Percentiles rank a stretch among this genome's conserved stretches.
Evolutionary conservation across 2,113 vertebrate species (phyloP).

Genomic region (Pygoscelis adeliae): DNA sequence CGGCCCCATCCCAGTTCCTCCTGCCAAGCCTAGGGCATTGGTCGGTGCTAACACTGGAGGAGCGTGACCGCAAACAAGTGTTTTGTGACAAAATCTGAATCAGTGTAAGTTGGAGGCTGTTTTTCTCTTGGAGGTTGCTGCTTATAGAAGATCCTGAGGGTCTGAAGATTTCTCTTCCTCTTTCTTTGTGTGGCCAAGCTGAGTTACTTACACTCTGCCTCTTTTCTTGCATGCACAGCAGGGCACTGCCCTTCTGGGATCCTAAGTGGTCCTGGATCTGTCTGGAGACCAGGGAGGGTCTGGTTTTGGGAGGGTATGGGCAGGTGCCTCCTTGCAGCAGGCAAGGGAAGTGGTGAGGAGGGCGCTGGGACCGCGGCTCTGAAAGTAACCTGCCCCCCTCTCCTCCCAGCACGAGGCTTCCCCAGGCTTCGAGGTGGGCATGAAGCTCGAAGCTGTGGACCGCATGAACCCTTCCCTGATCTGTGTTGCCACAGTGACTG

Average conservation of each 20-base stretch:
- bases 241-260: background rate
- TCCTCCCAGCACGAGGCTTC: conserved; percentile 78
- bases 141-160: background rate
- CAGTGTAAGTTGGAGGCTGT: background rate
- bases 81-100: background rate
- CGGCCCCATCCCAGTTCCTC: background rate
- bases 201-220: background rate
- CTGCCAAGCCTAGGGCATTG: background rate
- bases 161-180: background rate
- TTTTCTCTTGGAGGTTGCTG: background rate
- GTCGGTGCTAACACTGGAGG: background rate
- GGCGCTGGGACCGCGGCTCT: background rate
- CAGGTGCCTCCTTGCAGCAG: background rate
- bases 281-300: background rate
- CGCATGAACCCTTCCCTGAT: conserved; percentile 97
- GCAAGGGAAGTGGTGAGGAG: background rate
- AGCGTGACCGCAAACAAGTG: background rate
- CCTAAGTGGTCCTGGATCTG: background rate
- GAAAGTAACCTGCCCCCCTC: background rate
- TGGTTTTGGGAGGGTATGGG: background rate
- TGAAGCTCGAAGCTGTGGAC: conserved; percentile 97
- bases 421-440: conserved; percentile 89
- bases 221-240: background rate
- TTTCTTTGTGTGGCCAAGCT: background rate
- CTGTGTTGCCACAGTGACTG: conserved; percentile 96